These are phyloP conservation scores for Eupithecia subfuscata DNA, from an alignment of 2,888 invertebrate genomes.

Conservation along the genomic window DNA sequence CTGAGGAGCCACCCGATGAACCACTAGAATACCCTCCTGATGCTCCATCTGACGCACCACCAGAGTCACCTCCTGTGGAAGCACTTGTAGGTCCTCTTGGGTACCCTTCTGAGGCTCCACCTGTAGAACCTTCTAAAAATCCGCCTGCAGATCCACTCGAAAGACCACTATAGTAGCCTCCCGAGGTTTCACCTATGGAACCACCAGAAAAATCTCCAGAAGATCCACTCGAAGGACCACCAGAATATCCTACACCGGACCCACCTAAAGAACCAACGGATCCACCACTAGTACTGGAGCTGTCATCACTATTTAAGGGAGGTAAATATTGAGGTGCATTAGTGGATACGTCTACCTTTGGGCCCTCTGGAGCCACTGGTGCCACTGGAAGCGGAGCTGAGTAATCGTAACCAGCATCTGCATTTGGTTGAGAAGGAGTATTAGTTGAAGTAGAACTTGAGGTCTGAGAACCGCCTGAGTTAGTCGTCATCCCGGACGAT, in stretches of 20 bases:
- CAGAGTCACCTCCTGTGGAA: constrained; percentile 9
- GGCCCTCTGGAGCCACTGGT: constrained; percentile 11
- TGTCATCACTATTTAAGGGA: constrained; percentile 48
- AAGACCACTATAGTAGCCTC: constrained; percentile 7
- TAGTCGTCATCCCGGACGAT: constrained; percentile 14
- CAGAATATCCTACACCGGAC: constrained; percentile 8
- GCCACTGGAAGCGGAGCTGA: constrained; percentile 24
- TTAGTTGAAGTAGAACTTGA: constrained; percentile 18
- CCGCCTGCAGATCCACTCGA: constrained; percentile 8
- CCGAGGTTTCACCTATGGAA: not conserved
- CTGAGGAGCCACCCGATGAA: constrained; percentile 10
- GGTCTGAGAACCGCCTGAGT: constrained; percentile 23
- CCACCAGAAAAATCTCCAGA: constrained; percentile 9
- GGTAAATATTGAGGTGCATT: constrained; percentile 73
- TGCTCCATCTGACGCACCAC: constrained; percentile 7
- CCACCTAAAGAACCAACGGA: constrained; percentile 11
- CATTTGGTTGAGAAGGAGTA: constrained; percentile 31
- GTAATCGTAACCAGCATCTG: constrained; percentile 41
- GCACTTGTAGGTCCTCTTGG: constrained; percentile 9
- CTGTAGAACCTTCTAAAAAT: not conserved
- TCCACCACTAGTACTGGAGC: constrained; percentile 16
- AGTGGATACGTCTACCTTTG: constrained; percentile 56
- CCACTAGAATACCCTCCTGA: constrained; percentile 10
- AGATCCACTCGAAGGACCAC: constrained; percentile 13
- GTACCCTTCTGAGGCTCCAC: not conserved